Conservation (phyloP, 2,888 invertebrate species). For the Torymus aiolomorphi region DNA sequence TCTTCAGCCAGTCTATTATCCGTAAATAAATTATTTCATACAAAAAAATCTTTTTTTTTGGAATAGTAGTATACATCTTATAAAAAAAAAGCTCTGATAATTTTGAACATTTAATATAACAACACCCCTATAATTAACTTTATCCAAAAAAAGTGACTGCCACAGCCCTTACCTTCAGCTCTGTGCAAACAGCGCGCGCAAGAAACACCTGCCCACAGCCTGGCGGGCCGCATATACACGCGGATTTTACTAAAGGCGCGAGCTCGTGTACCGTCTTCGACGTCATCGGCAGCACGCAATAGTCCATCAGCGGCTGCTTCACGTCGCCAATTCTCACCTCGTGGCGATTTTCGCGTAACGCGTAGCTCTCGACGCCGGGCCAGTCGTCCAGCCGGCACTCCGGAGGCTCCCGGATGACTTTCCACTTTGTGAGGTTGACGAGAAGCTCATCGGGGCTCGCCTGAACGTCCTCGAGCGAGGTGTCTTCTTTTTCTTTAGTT, state of each 20-base stretch:
- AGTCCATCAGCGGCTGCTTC: slow-evolving; percentile 79
- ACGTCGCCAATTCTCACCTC: slow-evolving; percentile 80
- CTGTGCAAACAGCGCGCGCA: slow-evolving; percentile 85
- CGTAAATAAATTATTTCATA: no score
- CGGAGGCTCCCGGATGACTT: slow-evolving; percentile 82
- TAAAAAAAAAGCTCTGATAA: no score
- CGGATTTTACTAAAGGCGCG: slow-evolving; percentile 76
- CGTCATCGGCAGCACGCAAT: slow-evolving; percentile 80
- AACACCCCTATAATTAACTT: no score
- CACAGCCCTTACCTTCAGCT: slow-evolving; percentile 74
- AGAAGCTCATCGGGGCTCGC: slow-evolving; percentile 79
- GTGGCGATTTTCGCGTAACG: slow-evolving; percentile 74
- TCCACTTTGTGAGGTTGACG: slow-evolving; percentile 82
- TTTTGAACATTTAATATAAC: no score
- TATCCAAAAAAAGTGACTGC: no score
- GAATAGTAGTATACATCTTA: no score
- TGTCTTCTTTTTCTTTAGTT: background rate
- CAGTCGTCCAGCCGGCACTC: slow-evolving; percentile 79
- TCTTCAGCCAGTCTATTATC: no score
- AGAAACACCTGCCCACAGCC: slow-evolving; percentile 84
- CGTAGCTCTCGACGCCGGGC: slow-evolving; percentile 83
- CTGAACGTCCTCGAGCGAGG: slow-evolving; percentile 78
- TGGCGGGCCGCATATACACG: slow-evolving; percentile 84
- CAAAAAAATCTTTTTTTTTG: no score
- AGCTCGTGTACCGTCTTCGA: slow-evolving; percentile 67